Evolutionary conservation across 2,888 invertebrate species (phyloP).

Genomic region (Elegia similella): DNA sequence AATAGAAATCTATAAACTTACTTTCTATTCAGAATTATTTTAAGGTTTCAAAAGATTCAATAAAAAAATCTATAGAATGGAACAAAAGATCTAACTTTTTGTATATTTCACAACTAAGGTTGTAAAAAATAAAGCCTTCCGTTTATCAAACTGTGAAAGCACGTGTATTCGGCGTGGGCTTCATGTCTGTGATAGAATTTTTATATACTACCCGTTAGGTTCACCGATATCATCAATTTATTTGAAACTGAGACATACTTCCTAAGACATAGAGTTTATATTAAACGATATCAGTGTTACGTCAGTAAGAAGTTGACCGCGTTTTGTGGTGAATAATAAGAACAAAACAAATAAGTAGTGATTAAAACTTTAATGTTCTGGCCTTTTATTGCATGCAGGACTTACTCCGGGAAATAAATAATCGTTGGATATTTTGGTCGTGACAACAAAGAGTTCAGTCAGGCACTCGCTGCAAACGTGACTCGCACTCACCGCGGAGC

Average conservation of each 20-base stretch:
- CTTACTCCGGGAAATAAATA: background rate
- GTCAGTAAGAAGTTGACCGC: background rate
- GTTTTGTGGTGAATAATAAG: background rate
- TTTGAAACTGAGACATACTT: background rate
- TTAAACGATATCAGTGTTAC: background rate
- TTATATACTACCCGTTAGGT: background rate
- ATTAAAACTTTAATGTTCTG: background rate
- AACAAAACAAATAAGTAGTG: background rate
- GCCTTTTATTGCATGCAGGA: background rate
- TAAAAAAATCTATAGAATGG: background rate
- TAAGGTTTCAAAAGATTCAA: background rate
- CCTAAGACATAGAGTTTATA: background rate
- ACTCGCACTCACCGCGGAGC: conserved; percentile 11
- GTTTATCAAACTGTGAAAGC: background rate
- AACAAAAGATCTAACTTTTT: too few relatives aligned
- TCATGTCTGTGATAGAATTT: background rate
- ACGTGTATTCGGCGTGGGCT: background rate
- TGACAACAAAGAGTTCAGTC: background rate
- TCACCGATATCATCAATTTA: background rate
- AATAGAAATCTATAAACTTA: background rate
- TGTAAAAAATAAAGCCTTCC: background rate
- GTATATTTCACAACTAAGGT: background rate
- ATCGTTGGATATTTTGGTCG: background rate
- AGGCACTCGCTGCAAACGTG: conserved; percentile 4
- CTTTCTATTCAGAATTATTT: background rate